Evolutionary conservation across 2,797 vertebrate genomes (phyloP), one percentile per base, ranked within the genome.

Genomic region (Aphelocoma californica): DNA sequence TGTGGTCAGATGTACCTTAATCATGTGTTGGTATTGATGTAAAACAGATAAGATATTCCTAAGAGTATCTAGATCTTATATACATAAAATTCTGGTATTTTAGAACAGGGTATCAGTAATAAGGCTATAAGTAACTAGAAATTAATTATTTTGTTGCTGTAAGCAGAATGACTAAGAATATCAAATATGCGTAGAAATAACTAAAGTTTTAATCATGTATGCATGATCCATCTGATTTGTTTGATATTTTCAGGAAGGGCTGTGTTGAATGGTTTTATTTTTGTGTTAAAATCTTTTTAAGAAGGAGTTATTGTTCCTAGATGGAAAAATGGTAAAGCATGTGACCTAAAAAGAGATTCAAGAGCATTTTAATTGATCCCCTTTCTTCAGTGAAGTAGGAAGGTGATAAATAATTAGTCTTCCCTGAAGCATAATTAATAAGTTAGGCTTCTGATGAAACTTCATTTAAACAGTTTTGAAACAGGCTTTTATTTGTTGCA

Each of bases 351-450:
- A 91, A 93, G 66, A 86, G 58, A 79, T 95, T 85, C 64, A 85
- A 80, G 81, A 94, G 36, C 56, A 71, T 91, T 95, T 95, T 88
- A 92, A 93, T 82, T 90, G 77, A 91, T 96, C 66, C 18, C 32
- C 14, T 92, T 95, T 97, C 88, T 92, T 93, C 15, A 6, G 71
- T 92, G 75, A 86, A 94, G 47, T 84, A 90, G 87, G 72, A 92
- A 92, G 78, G 81, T 81, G 84, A 80, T 74, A 93, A 92, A 87
- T 93, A 95, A 92, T 93, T 96, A 90, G 91, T 82, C 72, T 94
- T 96, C 47, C 81, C 88, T 92, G 64, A 86, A 90, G 71, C 83
- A 92, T 90, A 89, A 90, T 96, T 93, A 92, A 64, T 72, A 96
- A 88, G 69, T 91, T 81, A 70, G 70, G 62, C 62, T 92, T 92